Conservation (phyloP, 2,797 vertebrate genomes). For the Falco peregrinus region DNA sequence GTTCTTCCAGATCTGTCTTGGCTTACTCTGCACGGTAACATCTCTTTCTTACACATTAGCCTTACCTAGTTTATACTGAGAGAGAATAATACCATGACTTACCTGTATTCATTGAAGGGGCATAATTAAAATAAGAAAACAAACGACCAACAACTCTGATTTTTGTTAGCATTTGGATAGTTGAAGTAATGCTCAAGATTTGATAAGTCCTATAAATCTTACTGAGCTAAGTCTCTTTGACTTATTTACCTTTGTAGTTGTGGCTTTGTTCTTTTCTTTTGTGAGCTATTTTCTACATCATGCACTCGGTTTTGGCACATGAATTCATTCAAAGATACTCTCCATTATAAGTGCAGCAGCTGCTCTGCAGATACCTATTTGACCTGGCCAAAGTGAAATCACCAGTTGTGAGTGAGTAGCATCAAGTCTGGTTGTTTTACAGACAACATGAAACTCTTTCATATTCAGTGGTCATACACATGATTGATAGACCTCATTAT, state of each 20-base stretch:
- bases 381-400: constrained; percentile 64
- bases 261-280: constrained; percentile 73
- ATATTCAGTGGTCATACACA: constrained; percentile 11
- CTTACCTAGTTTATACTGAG: neutral
- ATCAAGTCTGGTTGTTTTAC: constrained; percentile 39
- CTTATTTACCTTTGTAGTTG: constrained; percentile 76
- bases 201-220: constrained; percentile 66
- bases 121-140: neutral
- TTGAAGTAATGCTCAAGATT: neutral
- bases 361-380: constrained; percentile 63
- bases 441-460: constrained; percentile 49
- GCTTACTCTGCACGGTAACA: neutral
- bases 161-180: constrained; percentile 11
- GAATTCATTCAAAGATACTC: constrained; percentile 54
- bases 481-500: constrained; percentile 67
- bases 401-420: constrained; percentile 50
- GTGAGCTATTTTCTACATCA: constrained; percentile 57
- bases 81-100: neutral
- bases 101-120: constrained; percentile 6
- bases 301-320: constrained; percentile 37
- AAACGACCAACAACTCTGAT: neutral
- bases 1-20: neutral
- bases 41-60: neutral
- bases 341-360: constrained; percentile 56
- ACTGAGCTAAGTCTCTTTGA: constrained; percentile 66